These are phyloP conservation scores for Platichthys stellatus DNA, from an alignment of 2,113 vertebrate species.

Conservation along the genomic window DNA sequence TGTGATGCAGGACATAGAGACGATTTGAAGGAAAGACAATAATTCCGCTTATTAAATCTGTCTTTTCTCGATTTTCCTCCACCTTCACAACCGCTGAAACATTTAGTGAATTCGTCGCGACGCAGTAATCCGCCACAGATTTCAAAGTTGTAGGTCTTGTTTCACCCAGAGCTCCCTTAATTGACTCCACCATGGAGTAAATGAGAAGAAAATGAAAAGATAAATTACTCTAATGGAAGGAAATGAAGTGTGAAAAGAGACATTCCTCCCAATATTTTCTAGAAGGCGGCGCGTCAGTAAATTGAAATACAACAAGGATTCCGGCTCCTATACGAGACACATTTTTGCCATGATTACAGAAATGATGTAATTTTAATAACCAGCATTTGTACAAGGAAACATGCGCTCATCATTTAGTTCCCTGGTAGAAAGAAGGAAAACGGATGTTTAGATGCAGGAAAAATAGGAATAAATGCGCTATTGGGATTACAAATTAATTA, in stretches of 20 bases:
- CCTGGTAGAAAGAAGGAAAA: constrained; percentile 2
- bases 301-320: constrained; percentile 69
- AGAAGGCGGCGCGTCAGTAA: constrained; percentile 57
- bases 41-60: constrained; percentile 1
- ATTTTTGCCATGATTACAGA: constrained; percentile 57
- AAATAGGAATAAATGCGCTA: background rate
- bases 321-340: constrained; percentile 41
- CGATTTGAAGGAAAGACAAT: background rate
- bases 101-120: constrained; percentile 2
- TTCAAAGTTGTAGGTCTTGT: constrained; percentile 59
- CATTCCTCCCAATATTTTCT: constrained; percentile 66
- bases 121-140: constrained; percentile 35
- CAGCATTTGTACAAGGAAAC: constrained; percentile 33
- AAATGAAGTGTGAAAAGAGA: constrained; percentile 79
- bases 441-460: background rate
- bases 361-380: constrained; percentile 49
- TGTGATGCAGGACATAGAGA: background rate
- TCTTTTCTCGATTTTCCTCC: background rate
- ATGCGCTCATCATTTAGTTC: constrained; percentile 19
- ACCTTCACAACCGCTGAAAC: constrained; percentile 3
- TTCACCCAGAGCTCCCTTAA: constrained; percentile 74
- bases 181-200: constrained; percentile 76
- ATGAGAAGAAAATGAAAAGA: constrained; percentile 81
- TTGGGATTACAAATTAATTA: background rate
- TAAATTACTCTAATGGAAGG: constrained; percentile 78